Evolutionary conservation across 2,113 vertebrate species (phyloP).

Genomic region (Ovibos moschatus): DNA sequence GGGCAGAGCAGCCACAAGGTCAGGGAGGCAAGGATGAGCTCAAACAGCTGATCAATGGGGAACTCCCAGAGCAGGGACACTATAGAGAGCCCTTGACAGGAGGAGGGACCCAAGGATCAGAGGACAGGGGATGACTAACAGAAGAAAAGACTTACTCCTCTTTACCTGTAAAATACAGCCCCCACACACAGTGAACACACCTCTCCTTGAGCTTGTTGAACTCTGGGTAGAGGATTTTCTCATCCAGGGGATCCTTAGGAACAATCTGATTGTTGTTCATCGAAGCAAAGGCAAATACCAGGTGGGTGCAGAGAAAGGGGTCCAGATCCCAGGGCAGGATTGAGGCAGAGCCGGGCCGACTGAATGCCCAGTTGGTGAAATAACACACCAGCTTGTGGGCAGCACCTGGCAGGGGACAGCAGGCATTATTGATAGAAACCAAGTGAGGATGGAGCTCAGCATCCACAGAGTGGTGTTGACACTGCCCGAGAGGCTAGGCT

Average conservation of each 20-base stretch:
- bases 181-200: slow-evolving; percentile 46
- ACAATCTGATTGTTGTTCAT: slow-evolving; percentile 47
- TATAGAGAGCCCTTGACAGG: background rate
- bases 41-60: background rate
- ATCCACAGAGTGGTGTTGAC: background rate
- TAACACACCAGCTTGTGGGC: slow-evolving; percentile 83
- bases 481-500: too few relatives aligned
- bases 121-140: background rate
- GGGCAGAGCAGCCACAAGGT: background rate
- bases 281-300: slow-evolving; percentile 83
- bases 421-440: background rate
- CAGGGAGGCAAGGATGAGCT: background rate
- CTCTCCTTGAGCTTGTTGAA: slow-evolving; percentile 81
- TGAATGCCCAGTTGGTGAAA: slow-evolving; percentile 82
- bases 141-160: background rate
- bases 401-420: background rate
- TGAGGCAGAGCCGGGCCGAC: slow-evolving; percentile 67
- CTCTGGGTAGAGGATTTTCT: slow-evolving; percentile 71
- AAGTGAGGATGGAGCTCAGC: background rate
- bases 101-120: background rate
- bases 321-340: slow-evolving; percentile 78
- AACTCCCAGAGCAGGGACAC: background rate
- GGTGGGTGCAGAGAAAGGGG: slow-evolving; percentile 84
- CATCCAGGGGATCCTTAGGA: slow-evolving; percentile 39
- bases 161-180: background rate